Evolutionary conservation across 2,113 vertebrate species (phyloP).

Genomic region (Jacana jacana): DNA sequence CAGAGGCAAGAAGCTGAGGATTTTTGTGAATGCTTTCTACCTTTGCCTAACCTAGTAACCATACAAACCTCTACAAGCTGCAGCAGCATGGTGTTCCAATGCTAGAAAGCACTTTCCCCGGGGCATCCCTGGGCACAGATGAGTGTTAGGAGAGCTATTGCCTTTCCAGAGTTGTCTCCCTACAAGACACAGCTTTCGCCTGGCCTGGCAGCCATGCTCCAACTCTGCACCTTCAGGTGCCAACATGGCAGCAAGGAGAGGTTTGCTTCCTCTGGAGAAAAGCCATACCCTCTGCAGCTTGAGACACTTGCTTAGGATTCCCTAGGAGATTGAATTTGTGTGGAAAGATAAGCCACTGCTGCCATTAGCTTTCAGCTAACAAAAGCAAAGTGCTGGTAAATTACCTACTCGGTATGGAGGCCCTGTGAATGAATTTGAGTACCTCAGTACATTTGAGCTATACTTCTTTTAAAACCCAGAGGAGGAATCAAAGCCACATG

Average conservation of each 20-base stretch:
- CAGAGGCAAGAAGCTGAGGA: not conserved
- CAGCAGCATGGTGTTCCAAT: not conserved
- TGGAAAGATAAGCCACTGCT: not conserved
- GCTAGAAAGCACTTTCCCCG: not conserved
- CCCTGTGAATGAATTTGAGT: not conserved
- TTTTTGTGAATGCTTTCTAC: not conserved
- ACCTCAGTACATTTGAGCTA: not conserved
- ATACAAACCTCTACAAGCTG: not conserved
- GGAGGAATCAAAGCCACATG: not conserved
- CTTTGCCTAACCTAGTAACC: not conserved
- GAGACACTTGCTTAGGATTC: not conserved
- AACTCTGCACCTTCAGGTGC: not conserved
- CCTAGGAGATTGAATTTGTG: not conserved
- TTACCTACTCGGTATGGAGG: not conserved
- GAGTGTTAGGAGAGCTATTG: not conserved
- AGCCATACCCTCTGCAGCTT: not conserved
- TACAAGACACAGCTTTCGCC: rapidly evolving
- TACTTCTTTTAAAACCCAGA: not conserved
- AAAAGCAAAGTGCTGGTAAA: not conserved
- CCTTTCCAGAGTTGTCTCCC: not conserved
- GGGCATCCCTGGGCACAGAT: not conserved
- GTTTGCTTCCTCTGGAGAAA: not conserved
- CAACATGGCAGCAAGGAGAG: rapidly evolving
- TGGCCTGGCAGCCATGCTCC: rapidly evolving
- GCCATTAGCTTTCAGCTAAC: not conserved